Evolutionary conservation across 2,888 invertebrate genomes (phyloP), one percentile per base, ranked within the genome.

Genomic region (Melinopterus prodromus): DNA sequence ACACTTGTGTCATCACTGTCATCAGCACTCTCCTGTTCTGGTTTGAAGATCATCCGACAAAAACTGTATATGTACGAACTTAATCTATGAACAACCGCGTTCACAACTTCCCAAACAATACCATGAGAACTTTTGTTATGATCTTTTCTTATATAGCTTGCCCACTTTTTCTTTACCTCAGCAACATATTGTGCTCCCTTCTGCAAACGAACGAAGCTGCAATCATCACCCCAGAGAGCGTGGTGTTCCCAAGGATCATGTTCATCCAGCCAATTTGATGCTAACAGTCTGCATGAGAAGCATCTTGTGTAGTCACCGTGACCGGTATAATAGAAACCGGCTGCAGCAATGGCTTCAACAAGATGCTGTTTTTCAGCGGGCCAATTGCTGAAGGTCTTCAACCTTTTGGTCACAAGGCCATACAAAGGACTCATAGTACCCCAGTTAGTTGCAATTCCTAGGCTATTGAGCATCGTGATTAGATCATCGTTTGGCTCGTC

Each of bases 181-280:
- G 79, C 69, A 70, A 98, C 93, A 88, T 93, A 98, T 4, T 93
- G 92, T 80, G 93, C 92, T 6, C 97, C 97, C 87, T 97, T 97
- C 81, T 95, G 94, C 80, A 95, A 90, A 81, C 94, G 91, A 6
- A 99, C 92, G 89, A 93, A 98, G 16, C 93, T 93, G 87, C 99
- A 99, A 80, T 95, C 93, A 14, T 94, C 92, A 87, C 96, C 96
- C 98, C 98, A 98, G 53, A 94, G 92, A 0, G 98, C 98, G 89
- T 99, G 98, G 88, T 99, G 97, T 83, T 95, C 94, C 98, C 98
- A 98, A 0, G 98, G 98, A 84, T 96, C 94, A 89, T 98, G 98
- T 80, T 93, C 92, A 71, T 93, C 93, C 87, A 97, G 96, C 98
- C 98, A 99, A 87, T 98, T 97, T 86, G 96, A 95, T 6, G 99